Conservation (phyloP, 2,797 vertebrate species). For the Dipus sagitta region DNA sequence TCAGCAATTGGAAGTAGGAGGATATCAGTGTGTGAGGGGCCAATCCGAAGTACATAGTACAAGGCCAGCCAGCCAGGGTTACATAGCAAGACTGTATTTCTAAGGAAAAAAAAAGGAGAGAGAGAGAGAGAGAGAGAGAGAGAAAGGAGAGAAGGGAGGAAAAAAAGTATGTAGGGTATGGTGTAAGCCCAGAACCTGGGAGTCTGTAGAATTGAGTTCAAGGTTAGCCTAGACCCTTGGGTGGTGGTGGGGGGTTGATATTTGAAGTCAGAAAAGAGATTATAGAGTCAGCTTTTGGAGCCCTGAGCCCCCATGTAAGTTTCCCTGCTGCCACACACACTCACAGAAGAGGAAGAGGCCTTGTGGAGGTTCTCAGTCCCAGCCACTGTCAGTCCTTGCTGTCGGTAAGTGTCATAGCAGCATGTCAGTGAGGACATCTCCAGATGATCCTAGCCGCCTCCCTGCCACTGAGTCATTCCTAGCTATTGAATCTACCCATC, state of each 20-base stretch:
- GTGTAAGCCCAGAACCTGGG: too few species aligned
- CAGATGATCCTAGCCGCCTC: neutral
- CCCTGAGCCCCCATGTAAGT: neutral
- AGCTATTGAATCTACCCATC: neutral
- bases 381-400: neutral
- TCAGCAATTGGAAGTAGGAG: too few species aligned
- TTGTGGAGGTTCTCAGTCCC: neutral
- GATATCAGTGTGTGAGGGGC: too few species aligned
- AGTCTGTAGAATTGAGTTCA: too few species aligned
- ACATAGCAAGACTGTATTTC: too few species aligned
- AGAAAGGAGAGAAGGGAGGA: too few species aligned
- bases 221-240: too few species aligned
- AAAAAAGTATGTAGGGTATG: too few species aligned
- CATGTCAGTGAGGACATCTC: neutral
- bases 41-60: too few species aligned
- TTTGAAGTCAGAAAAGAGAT: neutral
- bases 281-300: neutral
- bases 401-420: neutral
- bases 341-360: neutral
- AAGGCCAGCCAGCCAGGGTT: too few species aligned
- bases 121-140: too few species aligned
- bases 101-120: too few species aligned
- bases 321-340: neutral
- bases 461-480: neutral
- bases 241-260: neutral